Conservation (phyloP, 2,797 vertebrate species). For the Etheostoma nigrum region DNA sequence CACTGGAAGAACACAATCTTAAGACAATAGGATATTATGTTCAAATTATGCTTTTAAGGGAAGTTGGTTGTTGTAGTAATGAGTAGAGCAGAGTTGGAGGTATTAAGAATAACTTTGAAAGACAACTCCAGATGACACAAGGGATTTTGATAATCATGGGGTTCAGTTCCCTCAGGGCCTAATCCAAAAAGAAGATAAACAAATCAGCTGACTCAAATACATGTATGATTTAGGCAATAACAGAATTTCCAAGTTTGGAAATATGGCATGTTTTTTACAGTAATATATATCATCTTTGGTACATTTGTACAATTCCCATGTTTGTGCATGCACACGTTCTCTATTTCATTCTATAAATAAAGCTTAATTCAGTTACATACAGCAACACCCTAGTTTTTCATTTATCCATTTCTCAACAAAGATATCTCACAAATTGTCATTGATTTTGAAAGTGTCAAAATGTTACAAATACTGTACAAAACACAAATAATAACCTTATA, state of each 20-base stretch:
- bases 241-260: conserved; percentile 46
- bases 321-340: background rate
- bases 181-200: conserved; percentile 83
- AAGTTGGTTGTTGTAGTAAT: conserved; percentile 76
- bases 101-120: conserved; percentile 80
- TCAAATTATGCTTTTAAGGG: conserved; percentile 77
- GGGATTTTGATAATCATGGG: conserved; percentile 81
- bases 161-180: conserved; percentile 75
- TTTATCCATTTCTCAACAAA: conserved; percentile 6
- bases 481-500: conserved; percentile 47
- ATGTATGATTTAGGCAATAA: conserved; percentile 63
- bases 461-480: conserved; percentile 23
- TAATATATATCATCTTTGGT: conserved; percentile 1
- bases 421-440: background rate
- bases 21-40: conserved; percentile 78
- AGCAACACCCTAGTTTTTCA: background rate
- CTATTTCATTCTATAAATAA: conserved; percentile 5
- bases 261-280: conserved; percentile 19
- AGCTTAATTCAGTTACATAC: conserved; percentile 1
- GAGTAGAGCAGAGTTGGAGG: conserved; percentile 75
- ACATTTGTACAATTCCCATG: background rate
- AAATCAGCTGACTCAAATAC: conserved; percentile 79
- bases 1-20: conserved; percentile 71
- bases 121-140: conserved; percentile 80
- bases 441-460: conserved; percentile 24